Evolutionary conservation across 2,888 invertebrate genomes (phyloP).

Genomic region (Patella caerulea): DNA sequence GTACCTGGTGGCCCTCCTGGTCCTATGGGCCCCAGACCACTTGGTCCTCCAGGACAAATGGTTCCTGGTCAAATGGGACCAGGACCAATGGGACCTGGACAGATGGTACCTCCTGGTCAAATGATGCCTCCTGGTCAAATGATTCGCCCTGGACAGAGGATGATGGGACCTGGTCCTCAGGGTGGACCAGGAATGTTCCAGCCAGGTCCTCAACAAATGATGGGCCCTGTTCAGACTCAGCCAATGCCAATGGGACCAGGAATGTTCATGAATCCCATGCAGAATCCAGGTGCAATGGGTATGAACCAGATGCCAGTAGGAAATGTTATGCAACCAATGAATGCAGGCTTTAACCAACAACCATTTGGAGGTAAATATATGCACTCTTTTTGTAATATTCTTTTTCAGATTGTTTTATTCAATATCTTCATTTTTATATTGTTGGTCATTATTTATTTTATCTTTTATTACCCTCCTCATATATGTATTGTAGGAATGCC

Average conservation of each 20-base stretch:
- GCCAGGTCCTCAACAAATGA: background rate
- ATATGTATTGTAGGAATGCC: too few species aligned
- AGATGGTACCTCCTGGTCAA: constrained; percentile 16
- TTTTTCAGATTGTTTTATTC: too few species aligned
- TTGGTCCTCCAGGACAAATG: constrained; percentile 3
- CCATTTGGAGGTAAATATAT: background rate
- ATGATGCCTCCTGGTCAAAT: constrained; percentile 16
- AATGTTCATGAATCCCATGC: background rate
- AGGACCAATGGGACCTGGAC: constrained; percentile 11
- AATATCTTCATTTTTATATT: too few species aligned
- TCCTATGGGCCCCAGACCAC: constrained; percentile 9
- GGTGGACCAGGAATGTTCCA: background rate
- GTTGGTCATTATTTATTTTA: too few species aligned
- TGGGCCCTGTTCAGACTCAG: background rate
- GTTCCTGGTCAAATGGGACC: background rate
- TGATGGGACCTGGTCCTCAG: background rate
- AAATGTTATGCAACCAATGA: constrained; percentile 19
- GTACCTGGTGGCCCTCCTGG: constrained; percentile 19
- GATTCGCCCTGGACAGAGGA: constrained; percentile 9
- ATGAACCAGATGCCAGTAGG: constrained; percentile 2
- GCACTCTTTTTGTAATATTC: too few species aligned
- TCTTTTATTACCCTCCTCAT: too few species aligned
- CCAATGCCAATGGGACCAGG: background rate
- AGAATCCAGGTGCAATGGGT: background rate
- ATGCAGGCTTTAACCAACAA: constrained; percentile 27